Base-by-base conservation (phyloP, 1,140 invertebrate genomes). In the Sarcophaga peregrina region DNA sequence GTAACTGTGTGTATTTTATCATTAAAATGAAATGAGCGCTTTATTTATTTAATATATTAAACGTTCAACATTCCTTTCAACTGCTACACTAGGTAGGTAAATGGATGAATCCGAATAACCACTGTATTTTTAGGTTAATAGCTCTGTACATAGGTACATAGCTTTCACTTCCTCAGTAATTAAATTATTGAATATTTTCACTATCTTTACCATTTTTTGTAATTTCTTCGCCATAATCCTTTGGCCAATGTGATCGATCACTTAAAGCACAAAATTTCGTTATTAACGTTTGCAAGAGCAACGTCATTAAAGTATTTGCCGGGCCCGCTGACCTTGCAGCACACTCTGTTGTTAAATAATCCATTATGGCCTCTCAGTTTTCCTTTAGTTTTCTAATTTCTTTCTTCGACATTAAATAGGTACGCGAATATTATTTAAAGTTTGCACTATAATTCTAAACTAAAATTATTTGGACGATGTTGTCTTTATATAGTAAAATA, bases 191-290 rank as follows among this genome's bases (percentile, higher is more conserved):
- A 25, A 72, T 20, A 9, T 73, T 68, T 47, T 82, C 10, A 15
- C 17, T 6, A 25, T 50, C 62, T 48, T 62, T 68, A 47, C 75
- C 52, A 37, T 68, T 62, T 17, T 58, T 46, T 8, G 17, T 37
- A 74, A 83, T 83, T 0, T 48, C 45, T 4, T 92, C 90, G 6
- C 93, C 94, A 37, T 90, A 87, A 84, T 94, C 93, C 6, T 87
- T 85, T 3, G 92, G 93, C 87, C 93, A 92, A 75, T 91, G 87
- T 52, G 93, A 91, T 15, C 88, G 85, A 1, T 93, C 92, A 17
- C 92, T 92, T 11, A 94, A 82, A 3, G 88, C 87, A 84, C 93
- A 94, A 84, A 92, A 93, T 0, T 93, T 92, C 3, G 89, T 83
- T 37, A 94, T 85, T 52, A 94, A 84, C 0, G 91, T 91, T 83